Evolutionary conservation across 2,113 vertebrate species (phyloP).

Genomic region (Telmatochromis brachygnathus): DNA sequence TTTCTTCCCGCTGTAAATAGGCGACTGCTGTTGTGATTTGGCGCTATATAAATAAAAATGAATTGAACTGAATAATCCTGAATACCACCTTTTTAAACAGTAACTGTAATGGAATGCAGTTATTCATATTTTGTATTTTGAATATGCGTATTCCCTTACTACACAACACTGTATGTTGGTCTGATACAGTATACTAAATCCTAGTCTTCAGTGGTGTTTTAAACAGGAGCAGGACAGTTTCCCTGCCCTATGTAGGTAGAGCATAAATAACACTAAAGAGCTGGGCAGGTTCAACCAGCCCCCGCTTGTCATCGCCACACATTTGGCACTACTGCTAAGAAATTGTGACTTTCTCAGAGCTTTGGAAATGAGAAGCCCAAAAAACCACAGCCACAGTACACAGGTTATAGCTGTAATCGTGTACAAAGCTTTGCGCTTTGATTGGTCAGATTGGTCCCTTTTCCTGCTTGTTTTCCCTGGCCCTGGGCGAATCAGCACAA

Average conservation of each 20-base stretch:
- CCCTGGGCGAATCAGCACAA: not conserved
- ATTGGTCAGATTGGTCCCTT: not conserved
- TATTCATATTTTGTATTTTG: not conserved
- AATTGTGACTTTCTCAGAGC: not conserved
- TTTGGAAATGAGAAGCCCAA: not conserved
- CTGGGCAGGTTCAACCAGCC: not conserved
- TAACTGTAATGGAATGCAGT: not conserved
- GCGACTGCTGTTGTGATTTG: not conserved
- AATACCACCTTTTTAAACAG: not conserved
- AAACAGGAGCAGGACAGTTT: not conserved
- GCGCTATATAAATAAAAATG: not conserved
- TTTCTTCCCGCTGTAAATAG: not conserved
- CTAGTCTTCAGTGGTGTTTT: not conserved
- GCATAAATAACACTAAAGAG: not conserved
- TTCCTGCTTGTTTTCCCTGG: not conserved
- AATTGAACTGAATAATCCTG: not conserved
- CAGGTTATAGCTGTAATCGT: not conserved
- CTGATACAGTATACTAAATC: not conserved
- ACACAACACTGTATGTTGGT: not conserved
- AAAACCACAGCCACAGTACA: accelerated
- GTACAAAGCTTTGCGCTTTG: not conserved
- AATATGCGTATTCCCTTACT: accelerated
- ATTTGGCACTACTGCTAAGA: not conserved
- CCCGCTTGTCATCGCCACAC: not conserved
- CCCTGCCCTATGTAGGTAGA: not conserved